Evolutionary conservation across 2,113 vertebrate species (phyloP).

Genomic region (Xenopus tropicalis): UCB_Xtro_10.0 CM004449.2:100432001-100432500

Average conservation of each 20-base stretch:
- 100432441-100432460: slow-evolving; percentile 72
- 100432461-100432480: slow-evolving; percentile 71
- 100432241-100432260: slow-evolving; percentile 55
- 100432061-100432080: no score
- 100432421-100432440: slow-evolving; percentile 67
- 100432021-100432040: no score
- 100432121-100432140: no score
- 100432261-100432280: slow-evolving; percentile 75
- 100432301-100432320: slow-evolving; percentile 73
- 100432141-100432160: no score
- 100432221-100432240: neutral
- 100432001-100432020: no score
- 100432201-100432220: no score
- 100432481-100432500: slow-evolving; percentile 57
- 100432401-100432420: slow-evolving; percentile 58
- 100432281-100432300: slow-evolving; percentile 61
- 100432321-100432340: slow-evolving; percentile 52
- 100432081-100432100: no score
- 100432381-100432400: slow-evolving; percentile 56
- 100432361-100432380: slow-evolving; percentile 49
- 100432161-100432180: no score
- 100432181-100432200: no score
- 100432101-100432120: no score
- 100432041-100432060: no score
- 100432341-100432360: slow-evolving; percentile 56